phyloP scores from a whole-genome alignment of 2,888 invertebrate genomes.

The Agonopterix subpropinquella region DNA sequence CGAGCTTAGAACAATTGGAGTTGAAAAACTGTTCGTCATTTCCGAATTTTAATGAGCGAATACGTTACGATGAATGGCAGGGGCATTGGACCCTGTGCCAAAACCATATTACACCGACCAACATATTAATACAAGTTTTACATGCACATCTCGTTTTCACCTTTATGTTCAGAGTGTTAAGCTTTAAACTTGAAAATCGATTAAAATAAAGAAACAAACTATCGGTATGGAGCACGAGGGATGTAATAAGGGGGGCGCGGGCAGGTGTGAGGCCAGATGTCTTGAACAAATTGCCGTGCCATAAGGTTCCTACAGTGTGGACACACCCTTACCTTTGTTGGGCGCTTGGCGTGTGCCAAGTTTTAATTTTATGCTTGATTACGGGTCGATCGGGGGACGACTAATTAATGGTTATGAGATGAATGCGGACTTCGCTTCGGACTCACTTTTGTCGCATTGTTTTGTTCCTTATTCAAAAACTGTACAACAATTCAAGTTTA shows the following conservation, averaged over 20 bases:
- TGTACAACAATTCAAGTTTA: too few relatives aligned
- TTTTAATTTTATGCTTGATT: slow-evolving; percentile 76
- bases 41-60: slow-evolving; percentile 66
- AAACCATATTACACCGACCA: slow-evolving; percentile 49
- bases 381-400: slow-evolving; percentile 50
- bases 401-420: slow-evolving; percentile 68
- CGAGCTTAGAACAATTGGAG: slow-evolving; percentile 50
- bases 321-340: slow-evolving; percentile 64
- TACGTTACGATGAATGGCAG: slow-evolving; percentile 52
- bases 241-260: slow-evolving; percentile 41
- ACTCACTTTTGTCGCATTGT: not conserved
- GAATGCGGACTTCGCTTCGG: slow-evolving; percentile 10
- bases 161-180: not conserved
- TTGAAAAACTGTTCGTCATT: slow-evolving; percentile 65
- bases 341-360: slow-evolving; percentile 70
- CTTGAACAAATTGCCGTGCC: slow-evolving; percentile 72
- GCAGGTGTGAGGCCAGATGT: slow-evolving; percentile 73
- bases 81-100: slow-evolving; percentile 63
- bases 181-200: not conserved
- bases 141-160: not conserved
- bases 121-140: slow-evolving; percentile 8
- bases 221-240: slow-evolving; percentile 43
- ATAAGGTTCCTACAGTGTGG: slow-evolving; percentile 65
- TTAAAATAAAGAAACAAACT: slow-evolving; percentile 14
- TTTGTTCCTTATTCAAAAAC: not conserved